phyloP scores from a whole-genome alignment of 1,140 invertebrate species.

The Temnothorax nylanderi region DNA sequence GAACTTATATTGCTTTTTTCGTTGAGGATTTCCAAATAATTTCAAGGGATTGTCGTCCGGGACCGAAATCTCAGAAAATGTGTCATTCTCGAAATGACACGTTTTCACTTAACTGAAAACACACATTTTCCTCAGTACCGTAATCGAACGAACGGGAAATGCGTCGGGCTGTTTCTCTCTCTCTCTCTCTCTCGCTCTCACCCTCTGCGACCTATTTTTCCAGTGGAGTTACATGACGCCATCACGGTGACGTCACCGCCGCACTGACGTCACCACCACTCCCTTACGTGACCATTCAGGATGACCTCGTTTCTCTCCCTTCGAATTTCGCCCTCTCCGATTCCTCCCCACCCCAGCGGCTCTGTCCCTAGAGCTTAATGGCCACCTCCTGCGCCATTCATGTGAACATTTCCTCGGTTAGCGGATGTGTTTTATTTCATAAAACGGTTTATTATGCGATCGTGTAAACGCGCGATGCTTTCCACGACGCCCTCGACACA shows the following conservation, averaged over 20 bases:
- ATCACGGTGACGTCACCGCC: constrained; percentile 77
- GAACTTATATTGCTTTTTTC: not conserved
- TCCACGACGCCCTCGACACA: not conserved
- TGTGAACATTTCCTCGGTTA: constrained; percentile 75
- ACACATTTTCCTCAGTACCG: not conserved
- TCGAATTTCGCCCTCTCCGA: constrained; percentile 35
- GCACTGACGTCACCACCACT: constrained; percentile 72
- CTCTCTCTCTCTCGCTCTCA: not conserved
- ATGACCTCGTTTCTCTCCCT: constrained; percentile 72
- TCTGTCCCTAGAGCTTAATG: constrained; percentile 78
- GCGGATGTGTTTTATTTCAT: constrained; percentile 54
- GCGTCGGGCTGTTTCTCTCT: not conserved
- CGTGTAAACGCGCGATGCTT: constrained; percentile 17
- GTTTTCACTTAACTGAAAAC: constrained; percentile 53
- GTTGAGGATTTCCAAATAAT: not conserved
- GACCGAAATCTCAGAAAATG: constrained; percentile 10
- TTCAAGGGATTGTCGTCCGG: not conserved
- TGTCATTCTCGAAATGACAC: not conserved
- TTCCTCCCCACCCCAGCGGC: not conserved
- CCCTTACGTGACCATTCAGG: constrained; percentile 76
- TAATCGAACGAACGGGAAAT: not conserved
- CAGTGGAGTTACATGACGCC: constrained; percentile 66
- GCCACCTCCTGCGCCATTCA: constrained; percentile 81
- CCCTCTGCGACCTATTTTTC: constrained; percentile 62
- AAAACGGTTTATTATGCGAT: constrained; percentile 27